Percentiles rank a stretch among this genome's conserved stretches.
These are phyloP conservation scores for Sturmia bella DNA, from an alignment of 2,888 invertebrate genomes.

Conservation along the genomic window DNA sequence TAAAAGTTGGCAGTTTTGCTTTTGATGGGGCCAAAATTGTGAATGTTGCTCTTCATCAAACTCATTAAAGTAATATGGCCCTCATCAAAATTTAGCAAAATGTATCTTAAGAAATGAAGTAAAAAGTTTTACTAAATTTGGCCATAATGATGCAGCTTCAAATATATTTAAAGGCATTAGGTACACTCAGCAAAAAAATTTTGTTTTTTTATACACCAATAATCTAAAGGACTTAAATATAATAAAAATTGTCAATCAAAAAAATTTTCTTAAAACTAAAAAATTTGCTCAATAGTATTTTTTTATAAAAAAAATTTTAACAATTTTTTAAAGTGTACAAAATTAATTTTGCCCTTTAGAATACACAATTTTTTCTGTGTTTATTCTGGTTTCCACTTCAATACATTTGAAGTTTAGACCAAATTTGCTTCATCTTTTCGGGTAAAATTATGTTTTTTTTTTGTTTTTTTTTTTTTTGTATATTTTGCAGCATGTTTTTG, in stretches of 20 bases:
- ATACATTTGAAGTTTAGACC: conserved; percentile 6
- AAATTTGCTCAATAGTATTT: no score
- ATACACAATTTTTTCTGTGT: conserved; percentile 19
- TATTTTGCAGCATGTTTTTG: conserved; percentile 26
- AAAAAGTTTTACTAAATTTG: conserved; percentile 16
- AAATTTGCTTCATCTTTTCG: conserved; percentile 25
- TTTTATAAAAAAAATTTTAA: not conserved
- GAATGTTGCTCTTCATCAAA: not conserved
- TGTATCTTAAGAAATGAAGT: not conserved
- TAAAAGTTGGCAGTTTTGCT: no score
- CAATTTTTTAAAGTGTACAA: not conserved
- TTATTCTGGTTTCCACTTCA: not conserved
- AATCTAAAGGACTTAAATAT: no score
- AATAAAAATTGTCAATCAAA: no score
- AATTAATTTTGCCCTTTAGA: not conserved
- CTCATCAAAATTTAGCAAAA: not conserved
- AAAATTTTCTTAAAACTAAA: no score
- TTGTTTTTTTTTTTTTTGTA: not conserved
- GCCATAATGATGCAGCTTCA: not conserved
- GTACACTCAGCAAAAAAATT: not conserved
- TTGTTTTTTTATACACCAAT: no score
- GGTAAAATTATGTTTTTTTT: not conserved
- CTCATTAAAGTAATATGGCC: not conserved
- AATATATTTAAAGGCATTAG: not conserved
- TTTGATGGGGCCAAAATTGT: not conserved